Percentiles rank a stretch among this genome's conserved stretches.
These are phyloP conservation scores for Epinotia demarniana DNA, from an alignment of 2,888 invertebrate species.

Conservation along the genomic window DNA sequence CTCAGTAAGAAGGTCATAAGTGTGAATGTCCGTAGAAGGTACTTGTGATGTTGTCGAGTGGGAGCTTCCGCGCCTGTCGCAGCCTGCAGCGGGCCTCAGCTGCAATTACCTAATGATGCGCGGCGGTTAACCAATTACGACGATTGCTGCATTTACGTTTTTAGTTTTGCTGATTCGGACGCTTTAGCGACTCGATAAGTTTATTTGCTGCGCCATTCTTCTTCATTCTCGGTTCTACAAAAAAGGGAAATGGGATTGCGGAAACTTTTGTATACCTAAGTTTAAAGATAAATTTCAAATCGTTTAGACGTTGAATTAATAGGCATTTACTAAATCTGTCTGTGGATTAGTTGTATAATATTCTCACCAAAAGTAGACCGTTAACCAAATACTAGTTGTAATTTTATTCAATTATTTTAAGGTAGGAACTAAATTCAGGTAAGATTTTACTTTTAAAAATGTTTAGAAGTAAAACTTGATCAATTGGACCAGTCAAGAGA, in stretches of 20 bases:
- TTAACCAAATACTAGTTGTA: neutral
- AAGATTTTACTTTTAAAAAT: too few species aligned
- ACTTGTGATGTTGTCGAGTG: neutral
- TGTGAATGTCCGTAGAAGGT: neutral
- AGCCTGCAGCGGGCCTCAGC: slow-evolving; percentile 58
- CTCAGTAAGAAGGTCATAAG: neutral
- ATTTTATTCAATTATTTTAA: too few species aligned
- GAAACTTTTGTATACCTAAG: neutral
- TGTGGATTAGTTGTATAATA: neutral
- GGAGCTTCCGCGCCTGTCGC: slow-evolving; percentile 11
- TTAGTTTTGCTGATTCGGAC: slow-evolving; percentile 69
- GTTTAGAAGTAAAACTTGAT: too few species aligned
- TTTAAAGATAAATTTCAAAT: neutral
- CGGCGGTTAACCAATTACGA: slow-evolving; percentile 77
- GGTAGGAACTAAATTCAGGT: too few species aligned
- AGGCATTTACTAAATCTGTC: neutral
- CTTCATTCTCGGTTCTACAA: slow-evolving; percentile 9
- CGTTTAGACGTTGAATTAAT: neutral
- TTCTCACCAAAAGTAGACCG: too few species aligned
- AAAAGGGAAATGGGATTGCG: slow-evolving; percentile 1
- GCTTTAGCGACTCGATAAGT: slow-evolving; percentile 58
- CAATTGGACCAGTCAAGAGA: too few species aligned
- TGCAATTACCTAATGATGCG: slow-evolving; percentile 82
- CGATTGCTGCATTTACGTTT: slow-evolving; percentile 74
- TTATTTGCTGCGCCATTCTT: slow-evolving; percentile 29